Conservation (phyloP, 2,113 vertebrate genomes). For the Chaenogobius annularis region DNA sequence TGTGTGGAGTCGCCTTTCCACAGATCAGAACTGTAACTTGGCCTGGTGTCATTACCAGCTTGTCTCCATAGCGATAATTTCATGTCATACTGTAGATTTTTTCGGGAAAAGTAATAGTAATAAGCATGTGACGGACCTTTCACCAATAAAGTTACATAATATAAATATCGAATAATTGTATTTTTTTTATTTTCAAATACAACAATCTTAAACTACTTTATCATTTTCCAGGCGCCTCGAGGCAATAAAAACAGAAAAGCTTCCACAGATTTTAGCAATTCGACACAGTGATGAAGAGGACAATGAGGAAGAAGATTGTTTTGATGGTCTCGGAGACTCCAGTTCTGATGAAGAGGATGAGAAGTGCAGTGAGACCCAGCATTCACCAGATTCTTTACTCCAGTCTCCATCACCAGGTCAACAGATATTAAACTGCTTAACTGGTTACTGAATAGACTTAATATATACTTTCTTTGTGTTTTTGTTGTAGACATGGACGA, state of each 20-base stretch:
- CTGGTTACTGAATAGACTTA: not conserved
- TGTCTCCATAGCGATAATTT: no score
- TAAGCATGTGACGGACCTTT: no score
- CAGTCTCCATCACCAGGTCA: conserved; percentile 63
- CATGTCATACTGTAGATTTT: no score
- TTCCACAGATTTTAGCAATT: conserved; percentile 67
- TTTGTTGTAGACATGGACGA: conserved; percentile 42
- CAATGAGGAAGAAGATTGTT: conserved; percentile 53
- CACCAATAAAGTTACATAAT: no score
- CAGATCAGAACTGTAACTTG: no score
- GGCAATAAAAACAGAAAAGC: conserved; percentile 65
- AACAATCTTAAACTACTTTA: not conserved
- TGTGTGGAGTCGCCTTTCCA: no score
- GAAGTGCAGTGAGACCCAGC: not conserved
- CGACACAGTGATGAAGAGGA: conserved; percentile 42
- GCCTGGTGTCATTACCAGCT: no score
- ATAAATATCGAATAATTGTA: no score
- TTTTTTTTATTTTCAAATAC: not conserved
- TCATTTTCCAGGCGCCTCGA: conserved; percentile 71
- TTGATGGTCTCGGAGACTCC: conserved; percentile 20
- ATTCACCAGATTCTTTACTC: conserved; percentile 66
- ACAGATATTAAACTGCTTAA: not conserved
- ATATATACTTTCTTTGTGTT: not conserved
- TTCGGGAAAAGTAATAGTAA: no score
- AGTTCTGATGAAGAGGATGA: conserved; percentile 55